phyloP scores from a whole-genome alignment of 2,888 invertebrate species.

The Steinernema scapterisci region DNA sequence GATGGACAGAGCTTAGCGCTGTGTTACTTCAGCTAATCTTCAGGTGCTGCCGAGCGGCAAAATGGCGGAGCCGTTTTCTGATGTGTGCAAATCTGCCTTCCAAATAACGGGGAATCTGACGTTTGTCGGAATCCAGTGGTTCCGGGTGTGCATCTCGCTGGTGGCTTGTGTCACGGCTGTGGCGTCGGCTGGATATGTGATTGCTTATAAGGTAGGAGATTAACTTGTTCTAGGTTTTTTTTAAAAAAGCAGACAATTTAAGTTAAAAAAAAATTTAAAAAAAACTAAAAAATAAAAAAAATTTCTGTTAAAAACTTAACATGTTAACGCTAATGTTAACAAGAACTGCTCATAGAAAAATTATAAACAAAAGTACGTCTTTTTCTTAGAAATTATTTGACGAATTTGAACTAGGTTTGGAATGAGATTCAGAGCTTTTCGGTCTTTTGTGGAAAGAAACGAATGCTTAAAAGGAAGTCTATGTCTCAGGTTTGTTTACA shows the following conservation, averaged over 20 bases:
- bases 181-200: neutral
- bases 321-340: too few species aligned
- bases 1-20: neutral
- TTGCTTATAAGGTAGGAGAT: neutral
- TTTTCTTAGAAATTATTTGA: too few species aligned
- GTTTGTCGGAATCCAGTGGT: slow-evolving; percentile 18
- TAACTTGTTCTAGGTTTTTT: neutral
- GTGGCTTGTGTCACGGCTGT: neutral
- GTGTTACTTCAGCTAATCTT: neutral
- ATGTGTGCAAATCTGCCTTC: neutral
- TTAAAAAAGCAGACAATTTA: neutral
- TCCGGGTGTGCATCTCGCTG: neutral
- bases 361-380: too few species aligned
- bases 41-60: neutral
- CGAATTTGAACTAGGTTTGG: too few species aligned
- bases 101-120: neutral
- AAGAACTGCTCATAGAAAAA: too few species aligned
- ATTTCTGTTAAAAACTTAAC: too few species aligned
- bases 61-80: neutral
- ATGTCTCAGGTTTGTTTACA: too few species aligned
- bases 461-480: too few species aligned
- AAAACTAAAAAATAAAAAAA: too few species aligned
- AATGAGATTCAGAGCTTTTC: too few species aligned
- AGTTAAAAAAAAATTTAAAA: too few species aligned
- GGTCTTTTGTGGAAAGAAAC: too few species aligned